These are phyloP conservation scores for Elaphurus davidianus DNA, from an alignment of 2,113 vertebrate genomes.

Conservation along the genomic window DNA sequence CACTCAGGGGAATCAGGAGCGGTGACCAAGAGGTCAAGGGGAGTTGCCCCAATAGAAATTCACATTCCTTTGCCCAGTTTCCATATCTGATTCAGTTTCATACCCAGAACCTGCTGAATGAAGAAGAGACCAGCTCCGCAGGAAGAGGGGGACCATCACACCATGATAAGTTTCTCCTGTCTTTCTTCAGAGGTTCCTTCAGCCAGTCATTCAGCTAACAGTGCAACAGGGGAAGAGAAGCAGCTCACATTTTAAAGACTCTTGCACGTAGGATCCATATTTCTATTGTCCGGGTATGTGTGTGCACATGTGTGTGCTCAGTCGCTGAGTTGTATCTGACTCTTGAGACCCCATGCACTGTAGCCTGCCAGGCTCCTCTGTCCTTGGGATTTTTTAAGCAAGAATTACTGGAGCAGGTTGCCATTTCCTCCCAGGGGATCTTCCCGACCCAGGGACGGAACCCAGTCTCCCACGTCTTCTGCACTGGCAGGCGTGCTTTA, in stretches of 20 bases:
- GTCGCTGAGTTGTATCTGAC: not conserved
- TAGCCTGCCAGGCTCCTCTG: not conserved
- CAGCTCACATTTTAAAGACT: not conserved
- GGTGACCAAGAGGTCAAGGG: not conserved
- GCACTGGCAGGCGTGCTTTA: not conserved
- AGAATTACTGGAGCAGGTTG: not conserved
- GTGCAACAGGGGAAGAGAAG: not conserved
- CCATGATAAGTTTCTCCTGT: rapidly evolving
- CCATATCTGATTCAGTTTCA: not conserved
- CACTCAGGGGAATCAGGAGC: too few species aligned
- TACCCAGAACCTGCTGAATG: not conserved
- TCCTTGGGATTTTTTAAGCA: not conserved
- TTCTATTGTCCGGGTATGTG: not conserved
- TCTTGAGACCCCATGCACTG: not conserved
- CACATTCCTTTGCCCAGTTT: not conserved
- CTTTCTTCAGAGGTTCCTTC: not conserved
- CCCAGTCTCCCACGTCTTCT: not conserved
- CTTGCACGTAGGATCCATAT: not conserved
- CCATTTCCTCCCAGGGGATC: not conserved
- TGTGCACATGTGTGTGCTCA: not conserved
- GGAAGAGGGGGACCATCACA: not conserved
- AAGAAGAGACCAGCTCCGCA: not conserved
- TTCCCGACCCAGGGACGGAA: not conserved
- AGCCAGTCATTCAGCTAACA: not conserved
- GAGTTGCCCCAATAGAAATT: not conserved